phyloP scores from a whole-genome alignment of 2,113 vertebrate genomes.

The Sceloporus undulatus region DNA sequence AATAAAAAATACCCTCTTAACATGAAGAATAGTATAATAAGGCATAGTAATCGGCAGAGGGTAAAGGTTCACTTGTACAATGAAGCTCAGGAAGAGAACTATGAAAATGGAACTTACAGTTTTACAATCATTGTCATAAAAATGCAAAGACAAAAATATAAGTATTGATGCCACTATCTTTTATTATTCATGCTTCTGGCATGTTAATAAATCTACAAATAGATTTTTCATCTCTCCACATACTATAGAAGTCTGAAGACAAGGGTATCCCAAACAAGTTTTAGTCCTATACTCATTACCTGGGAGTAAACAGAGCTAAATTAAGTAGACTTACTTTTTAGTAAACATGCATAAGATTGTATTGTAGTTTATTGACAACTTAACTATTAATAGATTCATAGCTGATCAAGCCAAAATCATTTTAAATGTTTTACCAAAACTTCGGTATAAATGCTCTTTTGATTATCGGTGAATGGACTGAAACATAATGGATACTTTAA shows the following conservation, averaged over 20 bases:
- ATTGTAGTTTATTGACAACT: background rate
- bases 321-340: background rate
- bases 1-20: slow-evolving; percentile 21
- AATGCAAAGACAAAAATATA: background rate
- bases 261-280: background rate
- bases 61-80: background rate
- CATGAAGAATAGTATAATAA: background rate
- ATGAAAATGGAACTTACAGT: slow-evolving; percentile 21
- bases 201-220: slow-evolving; percentile 22
- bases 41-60: background rate
- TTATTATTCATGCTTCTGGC: slow-evolving; percentile 18
- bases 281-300: background rate
- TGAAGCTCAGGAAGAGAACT: slow-evolving; percentile 7
- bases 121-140: background rate
- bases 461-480: background rate
- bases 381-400: background rate
- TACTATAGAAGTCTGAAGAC: background rate
- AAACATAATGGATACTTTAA: background rate
- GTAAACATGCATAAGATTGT: too few species aligned
- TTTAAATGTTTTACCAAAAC: too few species aligned
- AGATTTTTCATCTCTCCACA: background rate
- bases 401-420: background rate
- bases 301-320: background rate
- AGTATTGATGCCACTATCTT: background rate
- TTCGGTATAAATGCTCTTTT: background rate